These are phyloP conservation scores for Cirrhinus molitorella DNA, from an alignment of 2,797 vertebrate genomes.

Conservation along the genomic window DNA sequence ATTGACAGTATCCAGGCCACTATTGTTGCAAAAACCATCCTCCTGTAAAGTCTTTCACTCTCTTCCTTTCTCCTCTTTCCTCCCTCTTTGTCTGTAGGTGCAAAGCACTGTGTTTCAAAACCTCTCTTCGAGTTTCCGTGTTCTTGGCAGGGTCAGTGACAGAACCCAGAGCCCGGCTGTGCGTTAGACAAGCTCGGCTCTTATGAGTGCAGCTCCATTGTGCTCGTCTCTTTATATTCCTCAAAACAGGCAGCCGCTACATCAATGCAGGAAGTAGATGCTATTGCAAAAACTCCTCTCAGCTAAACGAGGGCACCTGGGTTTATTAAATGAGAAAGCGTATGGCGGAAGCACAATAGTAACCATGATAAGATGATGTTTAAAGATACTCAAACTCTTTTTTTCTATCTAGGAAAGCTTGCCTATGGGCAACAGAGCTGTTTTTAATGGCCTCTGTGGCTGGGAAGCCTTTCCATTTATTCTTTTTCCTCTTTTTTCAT, in stretches of 20 bases:
- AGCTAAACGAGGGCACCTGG: constrained; percentile 45
- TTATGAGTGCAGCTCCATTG: constrained; percentile 47
- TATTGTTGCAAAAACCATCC: constrained; percentile 30
- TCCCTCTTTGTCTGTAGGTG: constrained; percentile 23
- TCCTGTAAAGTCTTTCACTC: constrained; percentile 18
- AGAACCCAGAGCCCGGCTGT: constrained; percentile 54
- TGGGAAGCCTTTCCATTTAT: constrained; percentile 38
- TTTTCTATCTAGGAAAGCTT: constrained; percentile 40
- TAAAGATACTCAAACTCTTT: constrained; percentile 23
- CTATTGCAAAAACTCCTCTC: constrained; percentile 7
- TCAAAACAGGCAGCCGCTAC: constrained; percentile 28
- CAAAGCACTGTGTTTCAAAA: constrained; percentile 33
- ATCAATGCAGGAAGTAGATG: constrained; percentile 49
- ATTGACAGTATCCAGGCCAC: constrained; percentile 41
- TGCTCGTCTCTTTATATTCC: constrained; percentile 48
- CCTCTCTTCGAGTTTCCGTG: constrained; percentile 41
- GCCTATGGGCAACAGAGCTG: constrained; percentile 49
- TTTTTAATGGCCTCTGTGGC: constrained; percentile 56
- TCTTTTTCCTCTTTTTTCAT: constrained; percentile 30
- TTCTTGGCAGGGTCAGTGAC: constrained; percentile 55
- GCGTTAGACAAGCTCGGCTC: constrained; percentile 41
- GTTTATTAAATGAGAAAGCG: constrained; percentile 5
- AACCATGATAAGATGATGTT: constrained; percentile 6
- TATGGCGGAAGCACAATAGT: constrained; percentile 14
- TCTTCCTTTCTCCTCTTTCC: constrained; percentile 15